Evolutionary conservation across 2,888 invertebrate species (phyloP).

Genomic region (Macropis europaea): DNA sequence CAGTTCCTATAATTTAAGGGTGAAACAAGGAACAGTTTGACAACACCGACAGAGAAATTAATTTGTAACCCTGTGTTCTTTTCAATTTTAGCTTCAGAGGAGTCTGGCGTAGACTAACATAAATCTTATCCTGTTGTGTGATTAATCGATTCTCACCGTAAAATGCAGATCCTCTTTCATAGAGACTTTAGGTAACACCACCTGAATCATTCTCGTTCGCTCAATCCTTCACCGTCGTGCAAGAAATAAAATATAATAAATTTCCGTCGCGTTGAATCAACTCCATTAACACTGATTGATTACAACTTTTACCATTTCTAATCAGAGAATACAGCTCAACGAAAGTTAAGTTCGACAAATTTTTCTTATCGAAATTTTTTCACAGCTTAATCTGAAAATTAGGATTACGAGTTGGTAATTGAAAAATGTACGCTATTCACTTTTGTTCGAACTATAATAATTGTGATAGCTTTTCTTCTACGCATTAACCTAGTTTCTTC

Average conservation of each 20-base stretch:
- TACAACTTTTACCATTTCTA: too few relatives aligned
- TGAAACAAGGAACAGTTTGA: neutral
- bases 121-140: conserved; percentile 27
- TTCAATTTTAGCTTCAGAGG: conserved; percentile 16
- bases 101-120: conserved; percentile 13
- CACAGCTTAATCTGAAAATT: too few relatives aligned
- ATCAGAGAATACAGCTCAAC: too few relatives aligned
- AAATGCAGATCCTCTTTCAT: conserved; percentile 27
- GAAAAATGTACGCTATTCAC: too few relatives aligned
- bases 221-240: neutral
- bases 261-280: neutral
- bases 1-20: neutral
- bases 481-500: neutral
- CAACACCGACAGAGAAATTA: conserved; percentile 16
- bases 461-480: too few relatives aligned
- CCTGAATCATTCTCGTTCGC: neutral
- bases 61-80: conserved; percentile 17
- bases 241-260: neutral
- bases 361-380: too few relatives aligned
- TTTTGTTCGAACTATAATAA: too few relatives aligned
- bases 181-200: conserved; percentile 4
- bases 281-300: neutral
- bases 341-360: too few relatives aligned
- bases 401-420: too few relatives aligned
- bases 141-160: conserved; percentile 31